Evolutionary conservation across 2,888 invertebrate genomes (phyloP).

Genomic region (Steinernema hermaphroditum): DNA sequence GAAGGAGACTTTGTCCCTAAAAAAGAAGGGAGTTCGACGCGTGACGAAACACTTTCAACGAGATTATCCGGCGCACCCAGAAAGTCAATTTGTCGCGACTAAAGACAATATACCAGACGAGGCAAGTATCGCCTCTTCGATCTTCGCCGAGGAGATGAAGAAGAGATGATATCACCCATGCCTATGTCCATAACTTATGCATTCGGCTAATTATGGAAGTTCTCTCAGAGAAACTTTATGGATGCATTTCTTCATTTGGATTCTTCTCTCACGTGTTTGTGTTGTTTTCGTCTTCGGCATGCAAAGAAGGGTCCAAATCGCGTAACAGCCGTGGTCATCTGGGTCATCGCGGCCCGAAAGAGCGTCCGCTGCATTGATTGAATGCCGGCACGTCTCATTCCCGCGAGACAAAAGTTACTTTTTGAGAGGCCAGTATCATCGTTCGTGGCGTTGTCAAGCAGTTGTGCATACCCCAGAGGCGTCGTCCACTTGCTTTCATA

Average conservation of each 20-base stretch:
- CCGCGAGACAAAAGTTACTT: constrained; percentile 7
- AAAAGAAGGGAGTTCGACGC: too few relatives aligned
- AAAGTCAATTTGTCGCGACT: background rate
- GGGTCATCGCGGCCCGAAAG: background rate
- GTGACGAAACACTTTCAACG: background rate
- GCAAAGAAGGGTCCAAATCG: too few relatives aligned
- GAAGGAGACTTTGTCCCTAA: too few relatives aligned
- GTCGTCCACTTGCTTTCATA: too few relatives aligned
- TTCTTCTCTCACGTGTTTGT: too few relatives aligned
- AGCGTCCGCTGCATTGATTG: constrained; percentile 4
- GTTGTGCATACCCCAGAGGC: too few relatives aligned
- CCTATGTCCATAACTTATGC: background rate
- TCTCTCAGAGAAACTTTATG: too few relatives aligned
- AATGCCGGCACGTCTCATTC: background rate
- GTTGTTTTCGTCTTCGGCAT: too few relatives aligned
- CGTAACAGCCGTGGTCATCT: too few relatives aligned
- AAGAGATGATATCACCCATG: background rate
- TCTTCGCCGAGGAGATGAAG: background rate
- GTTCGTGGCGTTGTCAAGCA: too few relatives aligned
- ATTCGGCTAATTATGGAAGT: background rate
- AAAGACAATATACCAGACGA: constrained; percentile 4
- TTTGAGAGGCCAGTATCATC: too few relatives aligned
- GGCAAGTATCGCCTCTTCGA: constrained; percentile 16
- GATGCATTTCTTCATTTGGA: too few relatives aligned
- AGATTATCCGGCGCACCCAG: constrained; percentile 3